Evolutionary conservation across 2,797 vertebrate genomes (phyloP), one percentile per base, ranked within the genome.

Genomic region (Sciaenops ocellatus): DNA sequence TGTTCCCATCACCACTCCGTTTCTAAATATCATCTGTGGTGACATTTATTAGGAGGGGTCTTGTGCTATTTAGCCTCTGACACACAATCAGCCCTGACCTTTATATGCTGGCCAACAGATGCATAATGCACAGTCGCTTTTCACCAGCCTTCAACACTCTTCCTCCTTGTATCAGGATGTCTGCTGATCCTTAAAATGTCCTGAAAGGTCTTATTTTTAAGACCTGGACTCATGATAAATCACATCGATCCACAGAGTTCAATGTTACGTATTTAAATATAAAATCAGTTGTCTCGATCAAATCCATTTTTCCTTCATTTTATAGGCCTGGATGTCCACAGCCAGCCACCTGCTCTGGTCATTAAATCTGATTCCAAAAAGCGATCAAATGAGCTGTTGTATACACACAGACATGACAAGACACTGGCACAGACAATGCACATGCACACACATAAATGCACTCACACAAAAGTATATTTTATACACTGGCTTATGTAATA

Each of bases 61-160:
- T 52, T 60, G 12, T 79, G 67, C 75, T 80, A 44, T 87, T 85
- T 80, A 84, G 85, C 82, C 57, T 79, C 48, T 73, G 76, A 76
- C 76, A 83, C 65, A 84, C 79, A 87, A 85, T 82, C 90, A 83
- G 71, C 52, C 16, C 10, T 88, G 89, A 87, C 85, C 85, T 89
- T 88, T 89, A 62, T 44, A 13, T 64, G 47, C 69, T 38, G 46
- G 30, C 48, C 57, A 78, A 59, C 74, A 75, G 72, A 80, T 83
- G 69, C 57, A 55, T 57, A 71, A 63, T 6, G 8, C 68, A 80
- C 60, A 44, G 65, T 66, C 4, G 2, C 18, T 63, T 69, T 52
- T 24, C 61, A 34, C n/a, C 26, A 30, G 38, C 61, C 22, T 63
- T 55, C 65, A 59, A 12, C 70, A 38, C 42, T 7, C 38, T 17